Evolutionary conservation across 2,888 invertebrate species (phyloP), one percentile per base, ranked within the genome.

Genomic region (Heteromyza rotundicornis): DNA sequence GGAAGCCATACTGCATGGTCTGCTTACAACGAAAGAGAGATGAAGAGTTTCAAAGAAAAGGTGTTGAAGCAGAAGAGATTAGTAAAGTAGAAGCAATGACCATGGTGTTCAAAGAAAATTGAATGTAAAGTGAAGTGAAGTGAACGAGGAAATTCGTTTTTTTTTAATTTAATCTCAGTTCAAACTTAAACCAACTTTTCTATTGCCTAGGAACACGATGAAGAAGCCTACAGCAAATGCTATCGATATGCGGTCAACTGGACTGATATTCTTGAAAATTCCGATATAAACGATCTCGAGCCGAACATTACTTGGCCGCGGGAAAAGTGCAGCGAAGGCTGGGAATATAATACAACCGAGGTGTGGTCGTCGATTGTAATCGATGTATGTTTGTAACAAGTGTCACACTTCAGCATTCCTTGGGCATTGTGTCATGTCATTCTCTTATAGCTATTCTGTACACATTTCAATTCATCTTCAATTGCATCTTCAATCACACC

Each of bases 361-460:
- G 86, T 92, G 2, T 83, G 84, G 66, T 94, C 94, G 1, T 94
- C 94, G 12, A 89, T 94, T 70, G 94, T 95, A 17, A 91, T 92
- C 69, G 94, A 95, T 84, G 92, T 93, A 86, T 85, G 87, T 79
- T 64, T 32, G n/a, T n/a, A n/a, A n/a, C n/a, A n/a, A n/a, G n/a
- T n/a, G n/a, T n/a, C n/a, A n/a, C n/a, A n/a, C n/a, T n/a, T n/a
- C n/a, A n/a, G n/a, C 32, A 32, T 32, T 32, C 32, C 32, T 8
- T 32, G 7, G 5, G 32, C 32, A 32, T 32, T 12, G 7, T 32
- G 7, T 8, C 32, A 32, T 32, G 32, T 32, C 12, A 5, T 40
- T 14, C n/a, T 10, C 40, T 14, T n/a, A n/a, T n/a, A 27, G 27
- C 27, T 27, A 27, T 27, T 27, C 40, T 40, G n/a, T n/a, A n/a